These are phyloP conservation scores for Amphipyra berbera DNA, from an alignment of 2,888 invertebrate genomes.

Conservation along the genomic window DNA sequence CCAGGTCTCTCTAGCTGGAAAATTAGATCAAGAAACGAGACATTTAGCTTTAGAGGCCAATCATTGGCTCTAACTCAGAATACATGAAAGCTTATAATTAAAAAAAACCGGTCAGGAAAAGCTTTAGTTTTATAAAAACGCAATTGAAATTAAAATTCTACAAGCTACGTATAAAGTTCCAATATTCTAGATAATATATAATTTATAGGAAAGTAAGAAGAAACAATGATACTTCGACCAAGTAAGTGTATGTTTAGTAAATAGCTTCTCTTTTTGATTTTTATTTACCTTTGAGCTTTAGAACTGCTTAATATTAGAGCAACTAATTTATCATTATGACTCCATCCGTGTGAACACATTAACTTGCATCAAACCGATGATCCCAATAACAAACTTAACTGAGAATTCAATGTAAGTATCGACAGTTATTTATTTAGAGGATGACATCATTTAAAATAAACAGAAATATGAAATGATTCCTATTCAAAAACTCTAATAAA, in stretches of 20 bases:
- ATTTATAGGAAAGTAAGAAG: neutral
- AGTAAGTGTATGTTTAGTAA: neutral
- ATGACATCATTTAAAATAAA: too few species aligned
- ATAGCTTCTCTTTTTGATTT: constrained; percentile 6
- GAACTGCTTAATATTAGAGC: constrained; percentile 43
- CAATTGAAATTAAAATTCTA: neutral
- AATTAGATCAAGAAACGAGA: too few species aligned
- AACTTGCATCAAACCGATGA: constrained; percentile 47
- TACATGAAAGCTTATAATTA: too few species aligned
- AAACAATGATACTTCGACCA: neutral
- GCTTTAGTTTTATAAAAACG: neutral
- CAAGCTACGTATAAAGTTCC: constrained; percentile 1
- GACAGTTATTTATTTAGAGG: neutral
- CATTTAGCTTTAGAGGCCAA: too few species aligned
- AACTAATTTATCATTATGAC: constrained; percentile 52
- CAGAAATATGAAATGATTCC: too few species aligned
- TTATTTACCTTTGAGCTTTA: constrained; percentile 45
- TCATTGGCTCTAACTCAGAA: too few species aligned
- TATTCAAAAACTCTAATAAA: too few species aligned
- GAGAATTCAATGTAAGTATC: constrained; percentile 1
- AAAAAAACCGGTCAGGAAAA: neutral
- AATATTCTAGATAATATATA: constrained; percentile 1
- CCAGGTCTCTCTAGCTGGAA: too few species aligned
- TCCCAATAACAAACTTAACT: constrained; percentile 26
- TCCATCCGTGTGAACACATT: constrained; percentile 44